phyloP scores from a whole-genome alignment of 92 coral and sea anemone species.

The Porites lobata region DNA sequence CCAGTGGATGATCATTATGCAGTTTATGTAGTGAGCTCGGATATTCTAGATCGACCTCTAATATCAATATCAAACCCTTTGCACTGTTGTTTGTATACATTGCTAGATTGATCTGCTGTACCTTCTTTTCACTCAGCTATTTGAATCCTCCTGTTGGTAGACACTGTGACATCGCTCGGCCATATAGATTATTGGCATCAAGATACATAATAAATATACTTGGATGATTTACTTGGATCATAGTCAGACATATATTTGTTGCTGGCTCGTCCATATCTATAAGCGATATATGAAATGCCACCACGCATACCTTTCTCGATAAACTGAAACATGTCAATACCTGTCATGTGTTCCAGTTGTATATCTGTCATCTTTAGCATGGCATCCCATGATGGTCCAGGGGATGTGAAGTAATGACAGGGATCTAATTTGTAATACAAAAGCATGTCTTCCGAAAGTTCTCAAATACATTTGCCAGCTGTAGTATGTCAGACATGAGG shows the following conservation, averaged over 20 bases:
- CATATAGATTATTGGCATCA: conserved; percentile 38
- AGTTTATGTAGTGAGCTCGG: not conserved
- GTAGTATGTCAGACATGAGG: conserved; percentile 23
- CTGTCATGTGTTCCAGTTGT: not conserved
- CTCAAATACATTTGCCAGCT: not conserved
- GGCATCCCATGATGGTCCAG: conserved; percentile 26
- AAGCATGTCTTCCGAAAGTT: not conserved
- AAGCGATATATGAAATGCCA: not conserved
- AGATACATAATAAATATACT: conserved; percentile 27
- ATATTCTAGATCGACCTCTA: not conserved
- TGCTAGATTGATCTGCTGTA: not conserved
- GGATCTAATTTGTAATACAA: not conserved
- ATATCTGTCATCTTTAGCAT: conserved; percentile 7
- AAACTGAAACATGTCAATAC: too few species aligned
- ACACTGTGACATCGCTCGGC: conserved; percentile 25
- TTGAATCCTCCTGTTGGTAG: not conserved
- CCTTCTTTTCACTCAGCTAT: not conserved
- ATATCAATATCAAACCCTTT: not conserved
- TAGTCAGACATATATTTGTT: conserved; percentile 23
- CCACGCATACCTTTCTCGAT: too few species aligned
- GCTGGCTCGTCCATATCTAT: conserved; percentile 4
- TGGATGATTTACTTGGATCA: conserved; percentile 1
- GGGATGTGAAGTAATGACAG: too few species aligned
- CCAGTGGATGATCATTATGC: not conserved
- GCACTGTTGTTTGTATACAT: not conserved